Evolutionary conservation across 2,888 invertebrate genomes (phyloP), one percentile per base, ranked within the genome.

Genomic region (Campoplex capitator): DNA sequence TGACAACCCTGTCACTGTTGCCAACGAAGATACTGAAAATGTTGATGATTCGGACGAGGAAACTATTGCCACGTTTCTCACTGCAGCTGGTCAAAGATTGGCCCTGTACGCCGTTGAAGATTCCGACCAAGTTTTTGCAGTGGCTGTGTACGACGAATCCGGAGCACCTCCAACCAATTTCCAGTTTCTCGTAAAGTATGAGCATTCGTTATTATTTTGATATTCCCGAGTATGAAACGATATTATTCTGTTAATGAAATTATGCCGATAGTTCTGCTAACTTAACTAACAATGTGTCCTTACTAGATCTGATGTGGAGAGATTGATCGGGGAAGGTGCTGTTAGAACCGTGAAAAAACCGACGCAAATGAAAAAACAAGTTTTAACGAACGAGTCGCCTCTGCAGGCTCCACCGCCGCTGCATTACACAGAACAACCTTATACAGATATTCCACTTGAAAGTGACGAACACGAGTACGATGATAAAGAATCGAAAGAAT

Each of bases 61-160:
- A 90, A 94, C 94, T 16, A 94, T 94, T 56, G 94, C 94, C 9
- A 94, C 93, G 11, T 94, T 94, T 87, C 90, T 93, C 65, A 94
- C 94, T 18, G 92, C 94, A 3, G 90, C 92, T 13, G 94, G 94
- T 18, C 93, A 94, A 80, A 93, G 93, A 83, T 88, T 94, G 71
- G 94, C 94, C 16, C 87, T 94, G 0, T 94, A 94, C 78, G 93
- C 94, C 3, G 94, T 94, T 35, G 94, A 94, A 89, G 92, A 94
- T 86, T 93, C 93, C 0, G 94, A 94, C 32, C 93, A 94, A 85
- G 92, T 94, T 68, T 94, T 93, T 87, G 94, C 94, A 8, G 94
- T 94, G 2, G 93, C 94, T 58, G 91, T 93, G 18, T 94, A 94
- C 54, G 93, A 94, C 78, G 94, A 94, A 78, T 93, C 94, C 18